Conservation (phyloP, 2,113 vertebrate species). For the Coregonus clupeaformis region DNA sequence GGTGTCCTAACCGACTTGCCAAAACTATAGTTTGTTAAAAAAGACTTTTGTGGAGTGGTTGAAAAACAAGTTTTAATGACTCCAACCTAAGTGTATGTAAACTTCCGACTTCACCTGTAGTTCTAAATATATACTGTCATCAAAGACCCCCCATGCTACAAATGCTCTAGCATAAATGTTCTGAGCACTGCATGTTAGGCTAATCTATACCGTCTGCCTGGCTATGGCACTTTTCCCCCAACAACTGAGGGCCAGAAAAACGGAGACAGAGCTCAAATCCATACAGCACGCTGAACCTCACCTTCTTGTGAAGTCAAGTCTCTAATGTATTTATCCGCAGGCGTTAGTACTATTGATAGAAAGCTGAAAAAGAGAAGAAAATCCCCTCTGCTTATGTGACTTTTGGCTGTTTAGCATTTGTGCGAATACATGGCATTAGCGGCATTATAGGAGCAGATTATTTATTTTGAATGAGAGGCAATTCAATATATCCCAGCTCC, state of each 20-base stretch:
- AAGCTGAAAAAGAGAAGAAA: conserved; percentile 55
- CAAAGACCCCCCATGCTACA: no score
- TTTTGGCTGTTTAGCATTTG: conserved; percentile 31
- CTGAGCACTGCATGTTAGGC: conserved; percentile 16
- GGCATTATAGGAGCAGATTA: conserved; percentile 64
- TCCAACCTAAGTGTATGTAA: no score
- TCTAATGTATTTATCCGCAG: conserved; percentile 52
- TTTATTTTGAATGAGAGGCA: conserved; percentile 73
- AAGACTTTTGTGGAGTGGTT: no score
- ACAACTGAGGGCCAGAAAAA: conserved; percentile 47
- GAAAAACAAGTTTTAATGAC: no score
- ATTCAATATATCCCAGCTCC: conserved; percentile 56
- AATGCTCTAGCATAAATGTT: not conserved
- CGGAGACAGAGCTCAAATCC: conserved; percentile 46
- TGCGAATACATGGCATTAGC: conserved; percentile 55
- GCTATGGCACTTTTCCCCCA: conserved; percentile 33
- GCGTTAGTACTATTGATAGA: conserved; percentile 52
- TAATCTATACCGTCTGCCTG: conserved; percentile 29
- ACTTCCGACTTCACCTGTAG: no score
- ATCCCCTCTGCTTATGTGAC: conserved; percentile 35
- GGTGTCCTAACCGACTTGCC: no score
- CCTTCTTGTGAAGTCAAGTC: conserved; percentile 54
- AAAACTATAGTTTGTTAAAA: no score
- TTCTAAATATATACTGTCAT: no score
- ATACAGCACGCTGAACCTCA: conserved; percentile 44